Evolutionary conservation across 2,888 invertebrate genomes (phyloP).

Genomic region (Lumbricus terrestris): DNA sequence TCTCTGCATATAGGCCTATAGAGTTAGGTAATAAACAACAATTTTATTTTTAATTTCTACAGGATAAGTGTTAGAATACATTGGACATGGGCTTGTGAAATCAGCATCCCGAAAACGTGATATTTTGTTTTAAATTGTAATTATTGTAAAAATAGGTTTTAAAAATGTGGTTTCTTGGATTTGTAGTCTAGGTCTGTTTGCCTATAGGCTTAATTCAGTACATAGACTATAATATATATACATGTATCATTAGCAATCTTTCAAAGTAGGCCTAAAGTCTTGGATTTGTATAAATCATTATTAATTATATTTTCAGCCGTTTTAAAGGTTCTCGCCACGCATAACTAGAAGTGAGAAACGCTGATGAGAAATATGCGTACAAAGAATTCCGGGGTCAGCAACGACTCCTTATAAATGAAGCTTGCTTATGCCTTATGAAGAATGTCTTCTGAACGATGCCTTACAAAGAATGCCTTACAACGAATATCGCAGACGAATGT

Average conservation of each 20-base stretch:
- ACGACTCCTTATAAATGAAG: not conserved
- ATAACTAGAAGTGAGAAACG: not conserved
- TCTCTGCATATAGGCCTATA: not conserved
- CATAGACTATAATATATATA: too few species aligned
- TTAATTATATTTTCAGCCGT: slow-evolving; percentile 3
- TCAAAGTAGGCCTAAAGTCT: too few species aligned
- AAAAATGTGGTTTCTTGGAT: too few species aligned
- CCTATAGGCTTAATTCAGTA: not conserved
- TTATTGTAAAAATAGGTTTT: not conserved
- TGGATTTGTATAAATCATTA: not conserved
- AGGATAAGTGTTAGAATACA: not conserved
- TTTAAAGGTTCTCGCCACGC: not conserved
- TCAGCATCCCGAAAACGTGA: not conserved
- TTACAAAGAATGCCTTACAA: not conserved
- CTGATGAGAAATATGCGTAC: not conserved
- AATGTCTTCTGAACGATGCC: not conserved
- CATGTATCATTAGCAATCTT: not conserved
- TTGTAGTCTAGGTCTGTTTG: too few species aligned
- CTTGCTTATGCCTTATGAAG: not conserved
- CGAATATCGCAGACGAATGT: not conserved
- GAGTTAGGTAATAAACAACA: not conserved
- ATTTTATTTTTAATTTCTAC: not conserved
- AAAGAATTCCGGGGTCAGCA: not conserved
- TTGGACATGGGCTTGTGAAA: not conserved
- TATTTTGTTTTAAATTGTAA: not conserved